Base-by-base conservation (phyloP, 2,113 vertebrate species). In the Alexandromys fortis region DNA sequence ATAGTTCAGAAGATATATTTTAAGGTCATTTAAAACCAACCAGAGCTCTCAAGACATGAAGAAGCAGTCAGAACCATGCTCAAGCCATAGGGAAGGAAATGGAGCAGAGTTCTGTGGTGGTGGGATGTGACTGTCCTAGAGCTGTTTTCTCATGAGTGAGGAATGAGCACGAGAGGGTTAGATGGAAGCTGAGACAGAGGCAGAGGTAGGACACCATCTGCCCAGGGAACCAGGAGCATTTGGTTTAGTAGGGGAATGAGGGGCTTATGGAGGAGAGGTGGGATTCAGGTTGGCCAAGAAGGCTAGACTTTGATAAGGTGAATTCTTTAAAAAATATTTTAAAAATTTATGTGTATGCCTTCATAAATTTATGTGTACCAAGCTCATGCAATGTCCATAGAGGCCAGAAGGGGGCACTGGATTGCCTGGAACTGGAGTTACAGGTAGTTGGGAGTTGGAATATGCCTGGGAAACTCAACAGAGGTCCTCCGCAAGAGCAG, bases 141-240 rank as follows among this genome's bases (percentile, higher is more conserved):
- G 45, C 2, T 63, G 0, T 30, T 22, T 55, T 33, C 38, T 2
- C 0, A 30, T 1, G 2, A 1, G 13, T 0, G 24, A 61, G 11
- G 79, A 68, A 19, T 8, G 79, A 93, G 10, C 42, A 33, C 35
- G 26, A 68, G 79, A 16, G 82, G n/a, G 52, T 47, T 73, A 63
- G 89, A 38, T 67, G 17, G 22, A 65, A 33, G 6, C 45, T 38
- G 11, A 0, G 3, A 42, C 38, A 30, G 35, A 26, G 33, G 49
- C 4, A 21, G 28, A 75, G 63, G 70, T 45, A 70, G 73, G 76
- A 30, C 21, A 24, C 67, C 73, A 52, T 75, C 45, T 81, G 82
- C 47, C 1, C 1, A 33, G 10, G 58, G 72, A 73, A 63, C 52
- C 45, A 26, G 28, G 35, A 38, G 0, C n/a, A 8, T 73, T 82